Conservation (phyloP, 2,113 vertebrate genomes). For the Acanthochromis polyacanthus region DNA sequence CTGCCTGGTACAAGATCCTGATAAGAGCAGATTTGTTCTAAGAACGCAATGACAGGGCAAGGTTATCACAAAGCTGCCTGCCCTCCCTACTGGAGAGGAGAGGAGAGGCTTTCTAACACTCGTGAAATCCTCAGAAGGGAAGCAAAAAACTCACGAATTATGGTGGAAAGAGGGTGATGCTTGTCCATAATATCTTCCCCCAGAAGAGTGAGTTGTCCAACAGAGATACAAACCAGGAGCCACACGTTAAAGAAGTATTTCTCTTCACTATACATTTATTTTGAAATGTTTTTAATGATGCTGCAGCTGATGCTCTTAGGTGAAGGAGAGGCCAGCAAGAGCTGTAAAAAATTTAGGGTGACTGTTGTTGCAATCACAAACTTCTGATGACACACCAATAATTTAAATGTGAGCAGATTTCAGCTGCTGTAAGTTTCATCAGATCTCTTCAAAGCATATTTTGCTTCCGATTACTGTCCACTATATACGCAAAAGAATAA, state of each 20-base stretch:
- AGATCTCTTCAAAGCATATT: no score
- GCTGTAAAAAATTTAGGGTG: no score
- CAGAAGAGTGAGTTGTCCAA: background rate
- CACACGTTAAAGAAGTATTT: background rate
- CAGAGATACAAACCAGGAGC: slow-evolving; percentile 1
- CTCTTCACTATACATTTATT: background rate
- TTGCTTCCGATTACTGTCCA: no score
- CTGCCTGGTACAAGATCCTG: slow-evolving; percentile 81
- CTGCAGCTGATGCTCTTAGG: background rate
- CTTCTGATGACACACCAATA: no score
- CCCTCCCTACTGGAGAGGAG: slow-evolving; percentile 42
- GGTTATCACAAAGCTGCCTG: slow-evolving; percentile 80
- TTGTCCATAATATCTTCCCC: background rate
- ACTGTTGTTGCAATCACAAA: no score
- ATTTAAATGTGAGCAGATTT: no score
- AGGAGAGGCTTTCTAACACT: slow-evolving; percentile 35
- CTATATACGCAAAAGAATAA: background rate
- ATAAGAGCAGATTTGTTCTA: slow-evolving; percentile 86
- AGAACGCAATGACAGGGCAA: slow-evolving; percentile 85
- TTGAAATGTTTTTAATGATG: slow-evolving; percentile 1
- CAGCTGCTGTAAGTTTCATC: no score
- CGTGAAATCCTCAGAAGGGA: slow-evolving; percentile 34
- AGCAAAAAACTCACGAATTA: slow-evolving; percentile 29
- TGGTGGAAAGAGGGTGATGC: slow-evolving; percentile 17
- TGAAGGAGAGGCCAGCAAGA: no score